phyloP scores from a whole-genome alignment of 2,888 invertebrate species.

The Pycnomerus fuliginosus region DNA sequence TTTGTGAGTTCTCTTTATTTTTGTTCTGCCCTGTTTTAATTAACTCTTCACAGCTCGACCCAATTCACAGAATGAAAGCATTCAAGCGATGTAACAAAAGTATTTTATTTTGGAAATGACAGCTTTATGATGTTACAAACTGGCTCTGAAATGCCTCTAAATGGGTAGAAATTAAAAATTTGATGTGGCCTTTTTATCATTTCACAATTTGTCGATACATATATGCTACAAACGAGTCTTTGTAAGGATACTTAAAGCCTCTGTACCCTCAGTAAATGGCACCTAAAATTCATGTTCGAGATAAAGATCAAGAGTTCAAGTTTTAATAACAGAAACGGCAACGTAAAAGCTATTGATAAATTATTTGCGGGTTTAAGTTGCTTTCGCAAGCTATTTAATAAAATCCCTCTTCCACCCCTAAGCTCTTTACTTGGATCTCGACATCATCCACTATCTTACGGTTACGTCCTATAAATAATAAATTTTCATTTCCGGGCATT shows the following conservation, averaged over 20 bases:
- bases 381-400: constrained; percentile 24
- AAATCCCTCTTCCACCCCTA: constrained; percentile 22
- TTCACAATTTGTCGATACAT: no score
- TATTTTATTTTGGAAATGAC: constrained; percentile 9
- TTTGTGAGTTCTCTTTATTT: constrained; percentile 15
- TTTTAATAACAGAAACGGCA: no score
- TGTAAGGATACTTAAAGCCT: no score
- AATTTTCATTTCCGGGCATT: constrained; percentile 29
- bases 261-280: no score
- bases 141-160: no score
- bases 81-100: constrained; percentile 13
- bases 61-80: constrained; percentile 14
- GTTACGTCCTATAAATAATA: constrained; percentile 37
- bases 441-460: constrained; percentile 27
- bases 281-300: no score
- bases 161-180: no score
- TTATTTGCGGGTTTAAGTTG: constrained; percentile 18
- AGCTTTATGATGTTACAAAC: constrained; percentile 9
- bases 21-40: constrained; percentile 20
- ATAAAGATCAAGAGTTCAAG: no score
- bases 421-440: constrained; percentile 25
- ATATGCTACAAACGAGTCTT: no score
- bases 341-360: constrained; percentile 9
- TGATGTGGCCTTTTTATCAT: neutral
- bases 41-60: constrained; percentile 16